phyloP scores from a whole-genome alignment of 2,113 vertebrate species.

The Elgaria multicarinata region DNA sequence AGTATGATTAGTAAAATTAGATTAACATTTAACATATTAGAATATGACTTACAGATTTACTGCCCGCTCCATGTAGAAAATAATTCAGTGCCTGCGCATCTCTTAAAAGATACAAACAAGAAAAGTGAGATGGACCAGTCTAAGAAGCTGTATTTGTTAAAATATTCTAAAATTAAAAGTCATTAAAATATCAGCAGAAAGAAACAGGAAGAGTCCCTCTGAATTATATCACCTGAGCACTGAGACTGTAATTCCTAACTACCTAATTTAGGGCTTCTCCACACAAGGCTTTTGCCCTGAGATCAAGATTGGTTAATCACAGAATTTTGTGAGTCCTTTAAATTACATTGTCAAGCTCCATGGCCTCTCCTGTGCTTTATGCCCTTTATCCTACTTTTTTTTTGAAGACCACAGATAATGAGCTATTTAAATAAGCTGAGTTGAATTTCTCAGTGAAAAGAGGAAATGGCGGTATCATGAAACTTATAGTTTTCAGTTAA shows the following conservation, averaged over 20 bases:
- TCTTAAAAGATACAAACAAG: conserved; percentile 73
- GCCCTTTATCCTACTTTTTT: too few species aligned
- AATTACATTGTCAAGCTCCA: too few species aligned
- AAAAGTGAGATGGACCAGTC: conserved; percentile 33
- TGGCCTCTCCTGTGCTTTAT: too few species aligned
- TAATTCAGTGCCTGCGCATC: conserved; percentile 96
- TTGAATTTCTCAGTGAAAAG: too few species aligned
- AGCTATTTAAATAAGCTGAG: too few species aligned
- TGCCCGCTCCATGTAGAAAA: conserved; percentile 95
- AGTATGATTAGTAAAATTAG: conserved; percentile 28
- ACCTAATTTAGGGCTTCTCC: too few species aligned
- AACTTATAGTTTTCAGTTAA: too few species aligned
- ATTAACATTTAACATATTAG: neutral
- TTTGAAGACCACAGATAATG: too few species aligned
- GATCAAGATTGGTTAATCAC: too few species aligned
- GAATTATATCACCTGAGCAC: neutral
- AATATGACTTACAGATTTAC: conserved; percentile 91
- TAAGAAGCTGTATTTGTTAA: conserved; percentile 16
- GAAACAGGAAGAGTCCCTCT: conserved; percentile 2
- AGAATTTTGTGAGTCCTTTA: too few species aligned
- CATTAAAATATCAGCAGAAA: neutral
- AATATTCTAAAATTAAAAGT: neutral
- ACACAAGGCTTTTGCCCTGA: too few species aligned
- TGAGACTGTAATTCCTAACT: neutral
- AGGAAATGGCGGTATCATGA: too few species aligned